phyloP scores from a whole-genome alignment of 2,888 invertebrate species.

The Agapetus fuscipes region DNA sequence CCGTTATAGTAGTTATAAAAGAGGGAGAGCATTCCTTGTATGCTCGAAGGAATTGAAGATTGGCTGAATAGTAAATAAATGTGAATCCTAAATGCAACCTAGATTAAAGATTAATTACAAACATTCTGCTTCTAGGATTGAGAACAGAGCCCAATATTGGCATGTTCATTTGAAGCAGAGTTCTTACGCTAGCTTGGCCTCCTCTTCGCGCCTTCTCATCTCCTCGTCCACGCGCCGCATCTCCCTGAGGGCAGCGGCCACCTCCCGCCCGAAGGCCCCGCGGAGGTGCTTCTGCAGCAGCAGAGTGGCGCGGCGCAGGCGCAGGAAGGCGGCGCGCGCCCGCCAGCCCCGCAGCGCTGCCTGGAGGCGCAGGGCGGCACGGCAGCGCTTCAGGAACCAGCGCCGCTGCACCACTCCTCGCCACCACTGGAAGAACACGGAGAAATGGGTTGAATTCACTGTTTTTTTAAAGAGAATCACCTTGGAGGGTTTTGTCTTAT shows the following conservation, averaged over 20 bases:
- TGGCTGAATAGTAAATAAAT: no score
- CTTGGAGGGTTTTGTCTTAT: no score
- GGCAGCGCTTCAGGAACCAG: constrained; percentile 55
- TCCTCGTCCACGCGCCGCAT: constrained; percentile 81
- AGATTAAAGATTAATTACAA: no score
- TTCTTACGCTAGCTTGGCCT: constrained; percentile 47
- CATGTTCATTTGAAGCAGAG: no score
- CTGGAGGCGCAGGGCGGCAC: constrained; percentile 66
- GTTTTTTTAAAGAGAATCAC: no score
- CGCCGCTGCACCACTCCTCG: constrained; percentile 54
- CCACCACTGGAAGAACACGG: constrained; percentile 42
- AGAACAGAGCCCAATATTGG: no score
- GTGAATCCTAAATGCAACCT: no score
- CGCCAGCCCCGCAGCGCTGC: constrained; percentile 82
- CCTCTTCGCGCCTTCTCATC: constrained; percentile 66
- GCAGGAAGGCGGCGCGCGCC: constrained; percentile 68
- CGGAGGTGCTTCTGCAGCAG: constrained; percentile 79
- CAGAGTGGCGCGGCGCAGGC: constrained; percentile 72
- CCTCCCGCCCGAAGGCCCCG: constrained; percentile 86
- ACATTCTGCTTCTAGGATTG: no score
- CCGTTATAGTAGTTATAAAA: no score
- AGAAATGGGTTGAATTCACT: not conserved
- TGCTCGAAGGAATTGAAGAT: no score
- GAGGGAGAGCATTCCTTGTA: no score
- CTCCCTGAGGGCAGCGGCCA: constrained; percentile 74